These are phyloP conservation scores for Empidonax alnorum DNA, from an alignment of 2,113 vertebrate genomes.

Conservation along the genomic window DNA sequence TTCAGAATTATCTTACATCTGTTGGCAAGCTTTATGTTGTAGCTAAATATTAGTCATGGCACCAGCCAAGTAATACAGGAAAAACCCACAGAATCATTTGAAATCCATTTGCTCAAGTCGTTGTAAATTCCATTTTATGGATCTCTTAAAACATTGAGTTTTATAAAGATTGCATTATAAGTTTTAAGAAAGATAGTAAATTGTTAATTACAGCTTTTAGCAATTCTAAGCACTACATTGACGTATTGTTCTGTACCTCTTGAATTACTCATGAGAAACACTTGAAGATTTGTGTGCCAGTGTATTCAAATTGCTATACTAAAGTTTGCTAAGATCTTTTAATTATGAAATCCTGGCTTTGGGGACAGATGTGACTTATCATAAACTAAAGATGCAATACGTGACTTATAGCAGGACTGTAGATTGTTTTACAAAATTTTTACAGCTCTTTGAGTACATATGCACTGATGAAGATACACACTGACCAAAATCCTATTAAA, in stretches of 20 bases:
- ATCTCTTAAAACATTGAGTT: background rate
- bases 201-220: background rate
- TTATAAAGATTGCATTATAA: background rate
- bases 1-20: constrained; percentile 8
- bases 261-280: background rate
- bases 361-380: background rate
- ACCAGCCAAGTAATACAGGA: background rate
- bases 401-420: background rate
- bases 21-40: background rate
- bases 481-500: background rate
- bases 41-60: constrained; percentile 33
- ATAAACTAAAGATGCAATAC: background rate
- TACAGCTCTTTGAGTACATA: background rate
- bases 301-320: background rate
- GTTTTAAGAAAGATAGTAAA: background rate
- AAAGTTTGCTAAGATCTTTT: background rate
- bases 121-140: background rate
- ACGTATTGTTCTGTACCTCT: background rate
- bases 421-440: background rate
- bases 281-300: background rate
- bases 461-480: background rate
- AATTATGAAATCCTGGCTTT: background rate
- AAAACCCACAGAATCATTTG: background rate
- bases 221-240: background rate
- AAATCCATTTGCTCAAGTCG: background rate